Evolutionary conservation across 2,113 vertebrate species (phyloP), one percentile per base, ranked within the genome.

Genomic region (Phylloscopus trochilus): DNA sequence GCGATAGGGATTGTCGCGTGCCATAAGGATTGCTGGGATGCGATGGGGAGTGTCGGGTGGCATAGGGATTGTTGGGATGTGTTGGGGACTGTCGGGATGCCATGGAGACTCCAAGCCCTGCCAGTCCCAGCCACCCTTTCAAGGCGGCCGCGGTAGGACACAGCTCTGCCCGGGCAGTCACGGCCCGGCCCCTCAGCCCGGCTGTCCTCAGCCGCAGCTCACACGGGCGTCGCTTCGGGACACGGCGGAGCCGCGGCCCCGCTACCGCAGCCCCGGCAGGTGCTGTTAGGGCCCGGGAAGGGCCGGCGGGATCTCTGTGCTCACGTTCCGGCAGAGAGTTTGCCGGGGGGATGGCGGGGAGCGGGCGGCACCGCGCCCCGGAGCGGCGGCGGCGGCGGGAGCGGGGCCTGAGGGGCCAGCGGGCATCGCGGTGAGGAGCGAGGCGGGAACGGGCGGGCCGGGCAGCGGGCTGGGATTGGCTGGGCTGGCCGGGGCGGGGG

Each of bases 1-100:
- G 26, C 1, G 0, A 39, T 24, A 2, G 49, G n/a, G 13, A 28
- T 5, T 47, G 18, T 21, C 12, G 27, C 13, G 39, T 39, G 19
- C 24, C 23, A 15, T 5, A 3, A 24, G 33, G 23, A 26, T 4
- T n/a, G 16, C 13, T 7, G 35, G 26, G 35, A 8, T 20, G 26
- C 10, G 1, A 28, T 14, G 27, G 9, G 19, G 13, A 21, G 6
- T 47, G 18, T 21, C 12, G 27, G 28, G 39, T 23, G 28, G 3
- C 2, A 44, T 11, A 16, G 21, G 30, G 15, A 22, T 21, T 66
- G 13, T 37, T 1, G 2, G n/a, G 47, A 30, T 49, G 19, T 1
- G 4, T 23, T 21, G 3, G 33, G 12, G 23, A 26, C 5, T 33
- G 11, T 27, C 7, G 27, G 39, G 39, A 10, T 23, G 28, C 13